These are phyloP conservation scores for Mallotus villosus DNA, from an alignment of 2,797 vertebrate species.

Conservation along the genomic window DNA sequence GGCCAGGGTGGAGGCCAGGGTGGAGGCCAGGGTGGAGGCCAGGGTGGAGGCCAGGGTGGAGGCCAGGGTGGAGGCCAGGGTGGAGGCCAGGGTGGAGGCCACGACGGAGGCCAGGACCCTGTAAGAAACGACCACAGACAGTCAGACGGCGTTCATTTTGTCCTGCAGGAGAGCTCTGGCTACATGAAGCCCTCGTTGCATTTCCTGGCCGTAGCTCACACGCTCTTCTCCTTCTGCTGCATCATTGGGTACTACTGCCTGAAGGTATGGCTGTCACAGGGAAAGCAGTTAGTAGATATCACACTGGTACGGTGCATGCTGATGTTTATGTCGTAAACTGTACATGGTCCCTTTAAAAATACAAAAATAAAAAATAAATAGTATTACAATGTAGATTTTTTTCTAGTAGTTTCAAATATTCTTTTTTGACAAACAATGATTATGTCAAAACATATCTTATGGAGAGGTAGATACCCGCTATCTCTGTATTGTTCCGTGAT, in stretches of 20 bases:
- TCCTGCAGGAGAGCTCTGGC: slow-evolving; percentile 80
- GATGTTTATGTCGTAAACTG: background rate
- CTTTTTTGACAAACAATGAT: background rate
- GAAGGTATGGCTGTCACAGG: slow-evolving; percentile 74
- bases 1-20: slow-evolving; percentile 11
- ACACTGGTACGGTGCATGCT: too few species aligned
- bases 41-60: background rate
- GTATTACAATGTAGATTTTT: background rate
- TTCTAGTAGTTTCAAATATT: background rate
- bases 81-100: slow-evolving; percentile 13
- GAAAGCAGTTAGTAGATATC: background rate
- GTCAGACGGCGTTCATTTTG: slow-evolving; percentile 74
- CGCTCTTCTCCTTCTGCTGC: slow-evolving; percentile 91
- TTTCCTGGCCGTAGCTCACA: slow-evolving; percentile 85
- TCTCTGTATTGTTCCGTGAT: background rate
- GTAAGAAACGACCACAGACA: slow-evolving; percentile 22
- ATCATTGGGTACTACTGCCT: slow-evolving; percentile 96
- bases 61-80: slow-evolving; percentile 11
- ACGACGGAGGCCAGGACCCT: background rate
- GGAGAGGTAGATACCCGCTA: background rate
- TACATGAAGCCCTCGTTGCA: slow-evolving; percentile 83
- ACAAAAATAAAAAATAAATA: too few species aligned
- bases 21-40: slow-evolving; percentile 13
- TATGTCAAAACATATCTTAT: background rate
- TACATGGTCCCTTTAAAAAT: background rate